phyloP scores from a whole-genome alignment of 2,113 vertebrate genomes.

The Eubucco bourcierii region DNA sequence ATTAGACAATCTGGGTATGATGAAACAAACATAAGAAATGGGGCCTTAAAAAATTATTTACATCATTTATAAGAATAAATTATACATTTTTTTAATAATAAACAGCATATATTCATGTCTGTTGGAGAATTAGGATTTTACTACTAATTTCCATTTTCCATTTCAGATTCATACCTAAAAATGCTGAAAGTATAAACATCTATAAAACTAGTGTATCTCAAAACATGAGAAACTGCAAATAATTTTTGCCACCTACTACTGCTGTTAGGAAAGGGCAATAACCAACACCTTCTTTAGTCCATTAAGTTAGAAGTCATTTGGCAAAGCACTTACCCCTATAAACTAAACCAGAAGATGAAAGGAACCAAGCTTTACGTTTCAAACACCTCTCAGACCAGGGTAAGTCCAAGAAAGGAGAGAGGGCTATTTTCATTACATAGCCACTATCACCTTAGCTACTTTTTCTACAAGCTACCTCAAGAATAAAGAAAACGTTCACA shows the following conservation, averaged over 20 bases:
- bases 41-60: slow-evolving; percentile 65
- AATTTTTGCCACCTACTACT: neutral
- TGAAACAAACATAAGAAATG: slow-evolving; percentile 1
- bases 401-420: neutral
- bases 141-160: neutral
- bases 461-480: neutral
- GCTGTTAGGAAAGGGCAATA: slow-evolving; percentile 39
- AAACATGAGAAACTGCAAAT: neutral
- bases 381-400: neutral
- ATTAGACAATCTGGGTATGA: neutral
- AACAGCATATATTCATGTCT: neutral
- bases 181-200: slow-evolving; percentile 65
- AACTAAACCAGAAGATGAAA: neutral
- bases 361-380: neutral
- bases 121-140: slow-evolving; percentile 21
- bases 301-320: neutral
- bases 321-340: neutral
- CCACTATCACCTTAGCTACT: neutral
- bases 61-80: slow-evolving; percentile 57
- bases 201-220: slow-evolving; percentile 53
- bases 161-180: slow-evolving; percentile 51
- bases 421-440: neutral
- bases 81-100: slow-evolving; percentile 10
- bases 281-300: neutral
- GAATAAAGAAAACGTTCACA: neutral